Evolutionary conservation across 2,113 vertebrate genomes (phyloP), one percentile per base, ranked within the genome.

Genomic region (Myanophis thanlyinensis): DNA sequence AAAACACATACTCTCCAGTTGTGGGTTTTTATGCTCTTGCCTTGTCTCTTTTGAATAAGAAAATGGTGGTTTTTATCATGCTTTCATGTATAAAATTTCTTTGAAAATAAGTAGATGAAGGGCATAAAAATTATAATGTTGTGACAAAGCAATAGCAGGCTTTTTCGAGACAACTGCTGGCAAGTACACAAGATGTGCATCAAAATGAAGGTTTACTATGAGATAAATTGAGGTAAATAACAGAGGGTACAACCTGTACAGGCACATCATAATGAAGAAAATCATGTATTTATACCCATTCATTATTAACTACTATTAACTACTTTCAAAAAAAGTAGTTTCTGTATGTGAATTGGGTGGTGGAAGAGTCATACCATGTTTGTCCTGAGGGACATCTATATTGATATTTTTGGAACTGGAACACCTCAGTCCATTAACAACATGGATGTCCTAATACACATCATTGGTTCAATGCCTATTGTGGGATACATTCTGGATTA

Each of bases 91-190:
- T 90, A 90, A n/a, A 7, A 23, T 52, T 87, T 48, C 52, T 87
- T 46, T 1, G 2, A 87, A 8, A 4, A 52, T 93, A 20, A 62
- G 53, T 52, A 35, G 7, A 48, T 8, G 80, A 4, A 15, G 80
- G 8, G 90, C 56, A 27, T 20, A 12, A 48, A 47, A 90, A 23
- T 90, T 47, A 62, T 52, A 85, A n/a, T 10, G 88, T 0, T 0
- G 4, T 47, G 27, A 40, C 25, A 94, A 93, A 56, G 93, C 48
- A 35, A 0, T 0, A 3, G 0, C 12, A 89, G 85, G 6, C 0
- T 27, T n/a, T 5, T 88, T 40, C 90, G 93, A 93, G 1, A 48
- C 90, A 95, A 59, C 2, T n/a, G 4, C 56, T 87, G 91, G 15
- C 56, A 93, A 52, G 48, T 91, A 90, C 0, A 13, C 48, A 13